Base-by-base conservation (phyloP, 2,113 vertebrate genomes). In the Theristicus caerulescens region DNA sequence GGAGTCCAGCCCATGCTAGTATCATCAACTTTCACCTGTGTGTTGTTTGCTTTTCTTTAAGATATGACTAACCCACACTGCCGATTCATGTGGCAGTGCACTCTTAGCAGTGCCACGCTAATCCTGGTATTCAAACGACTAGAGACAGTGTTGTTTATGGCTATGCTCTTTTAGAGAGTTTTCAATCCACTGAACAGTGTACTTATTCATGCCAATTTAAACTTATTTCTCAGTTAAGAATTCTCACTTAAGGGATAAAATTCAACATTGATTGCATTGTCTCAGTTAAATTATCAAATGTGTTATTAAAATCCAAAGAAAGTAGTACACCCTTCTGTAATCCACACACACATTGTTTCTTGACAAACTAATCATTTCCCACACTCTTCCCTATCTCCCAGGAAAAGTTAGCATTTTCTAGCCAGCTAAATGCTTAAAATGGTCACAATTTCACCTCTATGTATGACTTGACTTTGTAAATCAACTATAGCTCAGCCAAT, bases 61-160 rank as follows among this genome's bases (percentile, higher is more conserved):
- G 25, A 38, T 61, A 27, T 9, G 24, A 42, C 61, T 67, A 24
- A 72, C 5, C 44, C 19, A 21, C 10, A 13, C 16, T 32, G 38
- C 6, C 19, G 17, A 16, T 31, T 54, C 2, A 1, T 3, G 14
- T 10, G 11, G 29, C 9, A 95, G 4, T 44, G 11, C 8, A 38
- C 38, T 38, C 38, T 38, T 38, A 13, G 29, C 9, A 95, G 4
- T 44, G 11, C 8, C 27, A 47, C 0, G 0, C 9, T 72, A 49
- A 69, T 61, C 52, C 57, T 65, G 13, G 10, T 42, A 36, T 21
- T 94, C 44, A 49, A 40, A 42, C 13, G 76, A 9, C 24, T 26
- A 52, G 6, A 51, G 7, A 32, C 13, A 46, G 11, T 18, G 7
- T 24, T 11, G 0, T 65, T 73, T 88, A 34, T 0, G 0, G 25